Base-by-base conservation (phyloP, 2,113 vertebrate genomes). In the Falco punctatus region DNA sequence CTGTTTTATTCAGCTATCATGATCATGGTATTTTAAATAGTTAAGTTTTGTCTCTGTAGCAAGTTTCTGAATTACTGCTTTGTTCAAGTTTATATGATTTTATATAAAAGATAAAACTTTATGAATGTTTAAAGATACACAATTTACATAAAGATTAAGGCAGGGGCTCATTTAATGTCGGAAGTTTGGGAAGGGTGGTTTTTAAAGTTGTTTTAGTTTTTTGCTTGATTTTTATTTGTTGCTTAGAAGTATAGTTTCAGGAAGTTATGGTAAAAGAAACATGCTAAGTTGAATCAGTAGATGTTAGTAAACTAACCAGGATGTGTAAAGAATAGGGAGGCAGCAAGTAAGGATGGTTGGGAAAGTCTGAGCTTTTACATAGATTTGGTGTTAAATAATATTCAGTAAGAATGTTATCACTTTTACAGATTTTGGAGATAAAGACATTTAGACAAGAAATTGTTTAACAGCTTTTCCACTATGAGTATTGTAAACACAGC, bases 401-500 rank as follows among this genome's bases (percentile, higher is more conserved):
- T 38, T 57, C 19, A 16, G 4, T 64, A 48, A 26, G 10, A 51
- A 18, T 32, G 7, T 52, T 42, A 27, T 13, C 12, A 42, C 15
- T 75, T 86, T 12, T 81, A 15, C 33, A 44, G 38, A 7, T 44
- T 52, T 72, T 46, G 5, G 35, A 72, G 20, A 33, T 12, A 16
- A 4, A 54, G 18, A 19, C 15, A 11, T 65, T 66, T 64, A 40
- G 27, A 10, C 55, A 49, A 11, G 24, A 46, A 8, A 0, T 2
- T 74, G 2, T 2, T 67, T 55, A 49, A 21, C 33, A 65, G 4
- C 5, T 81, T 81, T 89, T 64, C 11, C 15, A 6, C 48, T 27
- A 17, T 14, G 27, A 44, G 15, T 67, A 21, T 32, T 72, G 13
- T 16, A 81, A 55, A 46, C 9, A 18, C 0, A 1, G 3, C 35